These are phyloP conservation scores for Eleutherodactylus coqui DNA, from an alignment of 2,797 vertebrate genomes.

Conservation along the genomic window DNA sequence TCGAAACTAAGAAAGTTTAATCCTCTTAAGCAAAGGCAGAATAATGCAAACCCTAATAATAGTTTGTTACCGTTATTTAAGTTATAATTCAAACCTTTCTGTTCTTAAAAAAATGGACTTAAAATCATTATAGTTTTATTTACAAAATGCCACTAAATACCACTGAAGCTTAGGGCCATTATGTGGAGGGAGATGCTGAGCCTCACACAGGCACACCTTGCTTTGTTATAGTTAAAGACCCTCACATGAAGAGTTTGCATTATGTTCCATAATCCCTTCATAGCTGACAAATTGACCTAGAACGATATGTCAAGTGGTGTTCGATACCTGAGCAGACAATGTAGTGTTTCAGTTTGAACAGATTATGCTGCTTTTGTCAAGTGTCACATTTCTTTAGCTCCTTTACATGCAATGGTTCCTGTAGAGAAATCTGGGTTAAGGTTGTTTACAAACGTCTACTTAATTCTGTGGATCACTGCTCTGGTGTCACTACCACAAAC, in stretches of 20 bases:
- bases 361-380: conserved; percentile 39
- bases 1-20: conserved; percentile 22
- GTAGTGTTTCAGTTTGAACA: conserved; percentile 37
- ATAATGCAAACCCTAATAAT: conserved; percentile 31
- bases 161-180: conserved; percentile 18
- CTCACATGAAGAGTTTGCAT: conserved; percentile 55
- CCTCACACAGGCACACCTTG: conserved; percentile 47
- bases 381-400: conserved; percentile 43
- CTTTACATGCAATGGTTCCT: conserved; percentile 27
- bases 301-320: conserved; percentile 61
- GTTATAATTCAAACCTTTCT: conserved; percentile 36
- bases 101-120: conserved; percentile 4
- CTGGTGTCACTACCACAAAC: neutral
- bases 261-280: conserved; percentile 49
- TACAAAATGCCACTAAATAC: conserved; percentile 23
- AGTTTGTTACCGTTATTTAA: conserved; percentile 36
- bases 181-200: conserved; percentile 18
- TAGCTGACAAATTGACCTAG: conserved; percentile 62
- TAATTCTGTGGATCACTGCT: neutral
- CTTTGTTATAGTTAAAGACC: conserved; percentile 48
- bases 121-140: conserved; percentile 33
- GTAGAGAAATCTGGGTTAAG: neutral
- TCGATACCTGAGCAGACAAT: conserved; percentile 58
- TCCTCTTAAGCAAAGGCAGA: conserved; percentile 51
- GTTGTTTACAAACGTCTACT: neutral